Percentiles rank a stretch among this genome's conserved stretches.
Evolutionary conservation across 2,113 vertebrate genomes (phyloP).

Genomic region (Phrynosoma platyrhinos): DNA sequence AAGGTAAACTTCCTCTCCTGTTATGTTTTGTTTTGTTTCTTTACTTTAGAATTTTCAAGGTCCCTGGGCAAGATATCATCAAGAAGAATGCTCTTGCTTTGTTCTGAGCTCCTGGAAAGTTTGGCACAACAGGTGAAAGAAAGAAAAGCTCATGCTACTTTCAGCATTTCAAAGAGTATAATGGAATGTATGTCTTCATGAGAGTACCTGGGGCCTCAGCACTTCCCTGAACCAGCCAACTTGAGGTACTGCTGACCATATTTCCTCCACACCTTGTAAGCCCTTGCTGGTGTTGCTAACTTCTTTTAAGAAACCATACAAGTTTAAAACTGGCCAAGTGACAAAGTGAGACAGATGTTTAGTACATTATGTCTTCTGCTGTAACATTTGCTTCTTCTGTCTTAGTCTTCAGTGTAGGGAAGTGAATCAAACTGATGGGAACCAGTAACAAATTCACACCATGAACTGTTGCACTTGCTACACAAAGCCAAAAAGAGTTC

Average conservation of each 20-base stretch:
- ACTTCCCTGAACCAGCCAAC: neutral
- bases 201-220: neutral
- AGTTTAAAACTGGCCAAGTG: neutral
- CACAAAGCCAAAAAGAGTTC: slow-evolving; percentile 92
- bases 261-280: neutral
- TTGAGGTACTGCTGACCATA: no score
- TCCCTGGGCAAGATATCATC: neutral
- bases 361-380: slow-evolving; percentile 92
- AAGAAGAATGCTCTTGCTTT: neutral
- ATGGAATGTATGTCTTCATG: neutral
- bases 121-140: neutral
- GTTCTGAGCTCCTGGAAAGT: neutral
- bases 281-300: neutral
- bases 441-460: slow-evolving; percentile 86
- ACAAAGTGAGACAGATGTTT: slow-evolving; percentile 22
- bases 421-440: slow-evolving; percentile 86
- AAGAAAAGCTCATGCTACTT: neutral
- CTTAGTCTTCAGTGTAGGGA: slow-evolving; percentile 91
- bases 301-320: neutral
- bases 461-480: slow-evolving; percentile 86
- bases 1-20: neutral
- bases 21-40: no score
- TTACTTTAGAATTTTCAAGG: neutral
- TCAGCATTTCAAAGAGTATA: neutral
- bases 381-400: slow-evolving; percentile 89